phyloP scores from a whole-genome alignment of 1,140 invertebrate genomes.

The Trialeurodes vaporariorum region DNA sequence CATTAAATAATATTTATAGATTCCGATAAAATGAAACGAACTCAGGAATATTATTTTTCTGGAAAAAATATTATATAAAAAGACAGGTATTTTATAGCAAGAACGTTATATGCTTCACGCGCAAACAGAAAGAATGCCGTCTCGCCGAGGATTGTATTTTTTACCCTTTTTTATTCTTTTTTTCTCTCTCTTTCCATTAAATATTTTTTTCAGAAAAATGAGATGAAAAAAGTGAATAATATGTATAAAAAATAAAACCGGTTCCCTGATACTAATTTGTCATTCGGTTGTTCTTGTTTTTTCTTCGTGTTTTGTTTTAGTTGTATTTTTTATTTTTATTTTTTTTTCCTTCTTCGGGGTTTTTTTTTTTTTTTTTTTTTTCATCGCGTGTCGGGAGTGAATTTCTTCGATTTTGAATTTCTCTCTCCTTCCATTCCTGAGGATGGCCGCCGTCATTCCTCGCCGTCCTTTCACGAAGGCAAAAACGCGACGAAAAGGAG shows the following conservation, averaged over 20 bases:
- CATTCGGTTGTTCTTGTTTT: not conserved
- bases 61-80: slow-evolving; percentile 1
- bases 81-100: not conserved
- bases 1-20: slow-evolving; percentile 1
- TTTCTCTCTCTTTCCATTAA: not conserved
- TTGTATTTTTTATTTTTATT: no score
- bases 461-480: no score
- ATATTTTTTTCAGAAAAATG: not conserved
- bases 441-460: not conserved
- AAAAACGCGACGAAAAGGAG: not conserved
- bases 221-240: not conserved
- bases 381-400: not conserved
- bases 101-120: not conserved
- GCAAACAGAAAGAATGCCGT: not conserved
- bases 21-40: not conserved
- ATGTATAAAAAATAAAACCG: not conserved
- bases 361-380: not conserved
- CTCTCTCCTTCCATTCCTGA: not conserved
- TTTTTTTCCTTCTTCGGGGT: no score
- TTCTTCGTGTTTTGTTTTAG: no score
- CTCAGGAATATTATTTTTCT: not conserved
- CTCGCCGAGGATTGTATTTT: not conserved
- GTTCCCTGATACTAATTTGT: not conserved
- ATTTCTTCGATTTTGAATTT: not conserved
- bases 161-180: not conserved